phyloP scores from a whole-genome alignment of 2,797 vertebrate genomes.

The Sebastes itinus region DNA sequence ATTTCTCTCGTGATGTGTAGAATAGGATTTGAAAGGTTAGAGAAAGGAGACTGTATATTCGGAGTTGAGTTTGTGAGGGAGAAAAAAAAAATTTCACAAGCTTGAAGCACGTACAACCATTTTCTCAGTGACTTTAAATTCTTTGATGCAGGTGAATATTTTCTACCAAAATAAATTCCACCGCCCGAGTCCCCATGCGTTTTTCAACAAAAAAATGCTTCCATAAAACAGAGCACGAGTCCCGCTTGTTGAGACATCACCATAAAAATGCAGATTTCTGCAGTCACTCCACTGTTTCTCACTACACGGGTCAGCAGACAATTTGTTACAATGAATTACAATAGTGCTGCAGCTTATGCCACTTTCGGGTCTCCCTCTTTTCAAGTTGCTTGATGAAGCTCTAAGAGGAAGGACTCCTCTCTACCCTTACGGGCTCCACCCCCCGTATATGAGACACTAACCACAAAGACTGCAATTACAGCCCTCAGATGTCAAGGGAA shows the following conservation, averaged over 20 bases:
- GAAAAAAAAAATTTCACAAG: neutral
- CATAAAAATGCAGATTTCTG: constrained; percentile 27
- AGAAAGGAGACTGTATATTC: neutral
- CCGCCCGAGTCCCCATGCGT: neutral
- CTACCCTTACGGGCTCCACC: neutral
- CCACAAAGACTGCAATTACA: constrained; percentile 64
- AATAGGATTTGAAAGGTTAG: neutral
- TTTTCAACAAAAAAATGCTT: neutral
- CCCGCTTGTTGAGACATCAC: neutral
- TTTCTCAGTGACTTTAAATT: constrained; percentile 7
- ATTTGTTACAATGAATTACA: constrained; percentile 26
- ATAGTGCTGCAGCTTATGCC: neutral
- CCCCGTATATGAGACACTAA: constrained; percentile 30
- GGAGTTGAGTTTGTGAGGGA: neutral
- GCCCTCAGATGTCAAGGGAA: constrained; percentile 43
- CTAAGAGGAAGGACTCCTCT: constrained; percentile 14
- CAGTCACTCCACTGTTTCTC: neutral
- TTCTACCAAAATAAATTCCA: neutral
- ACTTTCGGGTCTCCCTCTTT: constrained; percentile 7
- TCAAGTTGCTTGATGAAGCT: constrained; percentile 38
- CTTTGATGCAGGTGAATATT: constrained; percentile 1
- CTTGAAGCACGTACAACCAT: neutral
- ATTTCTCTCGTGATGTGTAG: neutral
- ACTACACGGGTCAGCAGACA: constrained; percentile 16
- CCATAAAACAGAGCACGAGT: neutral